Conservation (phyloP, 2,888 invertebrate genomes). For the Hemithea aestivaria region DNA sequence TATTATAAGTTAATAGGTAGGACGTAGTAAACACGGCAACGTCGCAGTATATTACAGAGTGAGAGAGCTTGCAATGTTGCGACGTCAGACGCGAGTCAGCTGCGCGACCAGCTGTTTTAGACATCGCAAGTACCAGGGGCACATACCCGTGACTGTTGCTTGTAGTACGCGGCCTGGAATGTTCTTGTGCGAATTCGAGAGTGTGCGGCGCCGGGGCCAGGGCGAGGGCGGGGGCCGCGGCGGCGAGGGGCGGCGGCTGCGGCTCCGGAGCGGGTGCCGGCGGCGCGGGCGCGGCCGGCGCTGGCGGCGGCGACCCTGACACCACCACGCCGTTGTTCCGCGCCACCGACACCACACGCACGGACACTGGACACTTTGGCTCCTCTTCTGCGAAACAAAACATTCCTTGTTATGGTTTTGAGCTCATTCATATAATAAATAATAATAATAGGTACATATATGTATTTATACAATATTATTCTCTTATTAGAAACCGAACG, state of each 20-base stretch:
- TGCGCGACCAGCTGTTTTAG: slow-evolving; percentile 57
- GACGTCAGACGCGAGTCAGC: slow-evolving; percentile 20
- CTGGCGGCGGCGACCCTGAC: slow-evolving; percentile 34
- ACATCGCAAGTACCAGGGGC: slow-evolving; percentile 59
- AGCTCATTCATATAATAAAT: too few relatives aligned
- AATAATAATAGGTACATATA: too few relatives aligned
- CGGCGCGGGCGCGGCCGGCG: slow-evolving; percentile 29
- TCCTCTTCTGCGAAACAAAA: slow-evolving; percentile 71
- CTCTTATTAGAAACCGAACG: too few relatives aligned
- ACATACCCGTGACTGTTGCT: slow-evolving; percentile 73
- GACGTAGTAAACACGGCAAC: too few relatives aligned
- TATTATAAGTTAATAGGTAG: too few relatives aligned
- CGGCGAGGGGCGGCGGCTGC: slow-evolving; percentile 31
- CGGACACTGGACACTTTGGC: slow-evolving; percentile 67
- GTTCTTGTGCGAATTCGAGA: slow-evolving; percentile 74
- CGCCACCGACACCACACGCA: slow-evolving; percentile 62
- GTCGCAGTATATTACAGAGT: too few relatives aligned
- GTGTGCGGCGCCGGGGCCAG: slow-evolving; percentile 48
- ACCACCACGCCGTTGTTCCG: slow-evolving; percentile 59
- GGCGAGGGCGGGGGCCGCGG: slow-evolving; percentile 33
- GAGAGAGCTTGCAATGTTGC: slow-evolving; percentile 1
- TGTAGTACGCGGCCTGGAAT: slow-evolving; percentile 73
- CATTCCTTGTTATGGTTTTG: too few relatives aligned
- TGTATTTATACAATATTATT: too few relatives aligned
- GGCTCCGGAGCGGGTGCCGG: slow-evolving; percentile 34